Evolutionary conservation across 2,797 vertebrate species (phyloP), one percentile per base, ranked within the genome.

Genomic region (Galaxias olidus): DNA sequence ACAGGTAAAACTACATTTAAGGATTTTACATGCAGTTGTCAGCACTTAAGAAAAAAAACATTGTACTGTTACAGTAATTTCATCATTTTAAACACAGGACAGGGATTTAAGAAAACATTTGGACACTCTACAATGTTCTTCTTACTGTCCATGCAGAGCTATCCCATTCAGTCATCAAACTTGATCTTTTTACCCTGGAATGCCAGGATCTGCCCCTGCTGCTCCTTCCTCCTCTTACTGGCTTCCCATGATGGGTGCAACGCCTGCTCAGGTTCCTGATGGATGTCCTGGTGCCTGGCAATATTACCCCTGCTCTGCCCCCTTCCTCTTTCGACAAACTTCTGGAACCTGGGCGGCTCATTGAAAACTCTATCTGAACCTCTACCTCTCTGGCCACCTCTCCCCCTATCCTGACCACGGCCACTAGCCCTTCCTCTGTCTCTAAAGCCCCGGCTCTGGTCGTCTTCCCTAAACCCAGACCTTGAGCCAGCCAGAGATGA

Each of bases 191-290:
- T 98, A 43, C 97, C 97, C 70, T 96, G 94, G 85, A 98, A 99
- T 57, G 89, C 92, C 83, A 92, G 67, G 71, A 98, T 96, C 78
- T 96, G 93, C 78, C 94, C 92, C 45, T 93, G 91, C 69, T 98
- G 95, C 59, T 97, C 94, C 75, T 94, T 96, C 55, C 93, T 94
- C 72, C 90, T 95, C 78, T 81, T 93, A 86, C 97, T 99, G 51
- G 97, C 97, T 88, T 98, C 97, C 97, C 97, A 99, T 0, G 96
- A 98, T 1, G 97, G 97, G 89, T 99, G 97, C 83, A 99, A 91
- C 4, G 92, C 80, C 58, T 92, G 88, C 19, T 92, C 82, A 47
- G 78, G 84, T 60, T 66, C 65, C 43, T 57, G 71, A 40, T 80
- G 75, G 47, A 83, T 59, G 79, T 84, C 77, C 0, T 59, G 84